Percentiles rank a stretch among this genome's conserved stretches.
Evolutionary conservation across 2,797 vertebrate species (phyloP).

Genomic region (Yasuhikotakia modesta): DNA sequence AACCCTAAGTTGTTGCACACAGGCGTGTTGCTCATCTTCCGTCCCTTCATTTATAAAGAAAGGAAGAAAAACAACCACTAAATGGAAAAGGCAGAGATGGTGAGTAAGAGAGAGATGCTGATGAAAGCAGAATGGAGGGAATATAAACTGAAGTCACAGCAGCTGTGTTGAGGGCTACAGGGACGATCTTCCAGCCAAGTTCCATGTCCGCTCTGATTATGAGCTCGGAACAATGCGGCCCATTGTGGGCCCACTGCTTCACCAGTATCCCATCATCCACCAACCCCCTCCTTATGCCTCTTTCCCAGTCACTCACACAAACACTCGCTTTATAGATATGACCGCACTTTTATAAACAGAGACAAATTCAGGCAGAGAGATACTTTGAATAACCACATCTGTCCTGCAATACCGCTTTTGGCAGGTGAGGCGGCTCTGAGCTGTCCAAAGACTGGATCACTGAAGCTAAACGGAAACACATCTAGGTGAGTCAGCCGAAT

Average conservation of each 20-base stretch:
- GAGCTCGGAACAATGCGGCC: slow-evolving; percentile 75
- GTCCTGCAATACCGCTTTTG: slow-evolving; percentile 31
- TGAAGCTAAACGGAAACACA: slow-evolving; percentile 39
- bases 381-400: slow-evolving; percentile 39
- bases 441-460: slow-evolving; percentile 5
- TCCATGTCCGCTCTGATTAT: slow-evolving; percentile 80
- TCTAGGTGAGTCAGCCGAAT: slow-evolving; percentile 45
- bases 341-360: slow-evolving; percentile 15
- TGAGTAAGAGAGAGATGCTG: slow-evolving; percentile 59
- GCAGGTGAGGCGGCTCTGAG: slow-evolving; percentile 28
- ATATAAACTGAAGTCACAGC: slow-evolving; percentile 65
- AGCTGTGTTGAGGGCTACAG: slow-evolving; percentile 77
- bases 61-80: slow-evolving; percentile 53
- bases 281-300: slow-evolving; percentile 6
- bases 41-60: slow-evolving; percentile 22
- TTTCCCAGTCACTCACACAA: slow-evolving; percentile 45
- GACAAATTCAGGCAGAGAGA: slow-evolving; percentile 26
- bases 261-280: slow-evolving; percentile 59
- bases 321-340: slow-evolving; percentile 37
- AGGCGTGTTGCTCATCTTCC: slow-evolving; percentile 35
- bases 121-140: slow-evolving; percentile 68
- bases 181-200: slow-evolving; percentile 77
- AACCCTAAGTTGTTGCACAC: slow-evolving; percentile 22
- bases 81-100: slow-evolving; percentile 57
- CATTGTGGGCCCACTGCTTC: slow-evolving; percentile 72